Conservation (phyloP, 2,113 vertebrate species). For the Isurus oxyrinchus region DNA sequence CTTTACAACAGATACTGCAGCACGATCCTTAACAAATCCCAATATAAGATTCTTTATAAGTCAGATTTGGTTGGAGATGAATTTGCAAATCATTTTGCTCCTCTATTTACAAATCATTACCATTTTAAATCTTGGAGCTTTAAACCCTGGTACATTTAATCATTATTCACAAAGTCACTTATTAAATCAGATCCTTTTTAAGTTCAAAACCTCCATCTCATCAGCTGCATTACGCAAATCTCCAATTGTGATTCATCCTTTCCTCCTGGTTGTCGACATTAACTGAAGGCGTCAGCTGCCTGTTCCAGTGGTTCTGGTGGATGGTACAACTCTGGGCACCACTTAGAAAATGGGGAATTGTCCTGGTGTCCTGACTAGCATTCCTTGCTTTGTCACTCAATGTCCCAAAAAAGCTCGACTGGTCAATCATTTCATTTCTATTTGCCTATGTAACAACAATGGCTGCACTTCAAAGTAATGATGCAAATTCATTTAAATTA, state of each 20-base stretch:
- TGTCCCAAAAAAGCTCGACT: background rate
- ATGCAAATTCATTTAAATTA: background rate
- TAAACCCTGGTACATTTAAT: conserved; percentile 5
- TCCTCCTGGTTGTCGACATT: background rate
- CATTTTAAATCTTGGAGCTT: background rate
- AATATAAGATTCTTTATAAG: background rate
- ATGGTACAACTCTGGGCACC: background rate
- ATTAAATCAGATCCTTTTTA: conserved; percentile 22
- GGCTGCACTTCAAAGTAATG: background rate
- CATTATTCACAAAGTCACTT: conserved; percentile 9
- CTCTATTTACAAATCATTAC: conserved; percentile 29
- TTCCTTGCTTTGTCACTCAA: background rate
- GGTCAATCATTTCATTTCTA: background rate
- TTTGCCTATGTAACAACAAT: background rate
- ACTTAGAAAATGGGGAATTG: background rate
- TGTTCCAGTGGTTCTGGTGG: background rate
- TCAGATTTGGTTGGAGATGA: conserved; percentile 7
- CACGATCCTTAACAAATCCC: conserved; percentile 15
- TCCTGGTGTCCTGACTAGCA: background rate
- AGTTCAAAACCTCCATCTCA: conserved; percentile 15
- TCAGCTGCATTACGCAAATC: background rate
- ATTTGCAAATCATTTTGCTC: conserved; percentile 20
- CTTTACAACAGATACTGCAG: background rate
- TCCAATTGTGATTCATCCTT: background rate
- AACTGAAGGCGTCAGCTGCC: background rate